Base-by-base conservation (phyloP, 30 jellyfish, hydroid and myxozoan genomes). In the Aurelia sp. region DNA sequence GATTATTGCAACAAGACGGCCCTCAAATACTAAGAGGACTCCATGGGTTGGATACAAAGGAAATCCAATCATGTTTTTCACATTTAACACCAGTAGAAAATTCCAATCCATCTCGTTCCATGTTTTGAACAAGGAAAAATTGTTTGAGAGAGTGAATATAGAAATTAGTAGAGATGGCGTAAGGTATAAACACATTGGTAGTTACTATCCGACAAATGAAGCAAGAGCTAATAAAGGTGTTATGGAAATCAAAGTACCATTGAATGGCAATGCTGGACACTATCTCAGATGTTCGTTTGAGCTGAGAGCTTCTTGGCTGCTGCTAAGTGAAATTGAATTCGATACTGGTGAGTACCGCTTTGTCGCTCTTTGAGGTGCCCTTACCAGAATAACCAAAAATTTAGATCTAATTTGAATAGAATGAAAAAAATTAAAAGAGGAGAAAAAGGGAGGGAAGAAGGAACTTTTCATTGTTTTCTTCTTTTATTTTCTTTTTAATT, bases 301-400 rank as follows among this genome's bases (percentile, higher is more conserved):
- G 8, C 82, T 83, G 41, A 33, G 55, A 13, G 87, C 82, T 13
- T 55, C 79, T 40, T 80, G 96, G 97, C 68, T 94, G 57, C 74
- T 94, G 76, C 60, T 94, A 13, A 89, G 97, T 17, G 98, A 94
- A 71, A 85, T 94, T 20, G 98, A 83, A 13, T 94, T 94, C 59
- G 72, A 76, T 24, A 67, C 98, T 64, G 98, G 95, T 78, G 58
- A 13, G 86, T 18, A 11, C 31, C 16, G 44, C 21, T 21, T 67
- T 4, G 20, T 67, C 52, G 22, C 13, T 20, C 5, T 66, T 67
- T 20, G 9, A 17, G 33, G 33, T 0, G 17, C 52, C 62, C 20
- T 67, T 3, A 1, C 1, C 33, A 0, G 33, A 27, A 27, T 27
- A 27, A 27, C 33, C 33, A 27, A 27, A 27, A 1, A 2, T 27